phyloP scores from a whole-genome alignment of 2,888 invertebrate species.

The Pheosia gnoma region DNA sequence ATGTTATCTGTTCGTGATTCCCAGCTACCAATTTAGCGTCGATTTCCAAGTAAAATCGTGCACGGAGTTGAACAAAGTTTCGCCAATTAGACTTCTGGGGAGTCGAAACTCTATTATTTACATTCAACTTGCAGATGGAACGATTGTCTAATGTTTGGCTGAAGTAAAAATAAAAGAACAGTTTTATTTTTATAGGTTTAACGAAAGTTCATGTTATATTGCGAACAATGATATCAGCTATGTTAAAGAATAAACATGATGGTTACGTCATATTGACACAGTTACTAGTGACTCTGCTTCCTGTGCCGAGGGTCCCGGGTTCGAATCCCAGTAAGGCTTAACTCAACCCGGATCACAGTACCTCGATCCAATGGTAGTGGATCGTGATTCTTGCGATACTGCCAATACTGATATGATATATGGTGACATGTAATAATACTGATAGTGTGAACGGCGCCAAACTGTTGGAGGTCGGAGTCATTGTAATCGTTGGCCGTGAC shows the following conservation, averaged over 20 bases:
- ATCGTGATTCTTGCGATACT: too few relatives aligned
- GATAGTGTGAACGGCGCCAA: not conserved
- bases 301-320: too few relatives aligned
- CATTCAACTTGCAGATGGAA: constrained; percentile 11
- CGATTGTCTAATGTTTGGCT: not conserved
- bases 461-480: not conserved
- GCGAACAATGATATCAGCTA: too few relatives aligned
- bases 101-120: constrained; percentile 24
- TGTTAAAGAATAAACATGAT: too few relatives aligned
- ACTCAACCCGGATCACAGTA: too few relatives aligned
- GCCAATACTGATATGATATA: too few relatives aligned
- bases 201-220: too few relatives aligned
- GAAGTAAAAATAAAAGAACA: not conserved
- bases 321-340: too few relatives aligned
- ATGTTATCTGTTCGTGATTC: constrained; percentile 4
- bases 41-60: constrained; percentile 12
- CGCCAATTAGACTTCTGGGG: constrained; percentile 24
- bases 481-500: not conserved
- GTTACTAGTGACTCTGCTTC: too few relatives aligned
- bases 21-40: constrained; percentile 5
- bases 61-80: constrained; percentile 26
- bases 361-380: too few relatives aligned
- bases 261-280: too few relatives aligned
- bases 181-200: not conserved
- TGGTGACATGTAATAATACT: too few relatives aligned